Conservation (phyloP, 2,888 invertebrate species). For the Diachrysia chrysitis region DNA sequence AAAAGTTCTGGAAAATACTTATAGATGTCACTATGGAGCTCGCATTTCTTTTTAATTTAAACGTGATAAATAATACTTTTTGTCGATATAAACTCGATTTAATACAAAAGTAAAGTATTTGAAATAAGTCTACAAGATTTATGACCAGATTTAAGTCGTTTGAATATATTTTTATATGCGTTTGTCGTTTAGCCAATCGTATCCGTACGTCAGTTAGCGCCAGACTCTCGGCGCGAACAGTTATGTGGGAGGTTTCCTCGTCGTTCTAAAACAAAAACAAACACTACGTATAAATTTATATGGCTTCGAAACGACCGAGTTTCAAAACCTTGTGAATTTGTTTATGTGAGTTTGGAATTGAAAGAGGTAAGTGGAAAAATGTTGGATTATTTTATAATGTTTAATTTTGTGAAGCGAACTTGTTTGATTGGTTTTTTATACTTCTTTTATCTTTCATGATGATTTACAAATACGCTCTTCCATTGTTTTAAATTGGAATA, state of each 20-base stretch:
- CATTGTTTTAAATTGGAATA: slow-evolving; percentile 1
- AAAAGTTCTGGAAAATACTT: slow-evolving; percentile 31
- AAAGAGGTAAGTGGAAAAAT: slow-evolving; percentile 33
- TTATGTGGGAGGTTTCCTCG: slow-evolving; percentile 45
- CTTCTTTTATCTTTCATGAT: not conserved
- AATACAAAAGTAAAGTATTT: not conserved
- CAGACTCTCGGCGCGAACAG: slow-evolving; percentile 73
- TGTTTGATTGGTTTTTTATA: slow-evolving; percentile 2
- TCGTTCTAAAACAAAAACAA: slow-evolving; percentile 67
- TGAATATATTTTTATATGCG: slow-evolving; percentile 32
- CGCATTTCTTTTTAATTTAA: not conserved
- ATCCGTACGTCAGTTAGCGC: slow-evolving; percentile 75
- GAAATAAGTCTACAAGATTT: not conserved
- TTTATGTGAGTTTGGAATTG: slow-evolving; percentile 33
- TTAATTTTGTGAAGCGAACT: not conserved
- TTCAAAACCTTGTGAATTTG: slow-evolving; percentile 42
- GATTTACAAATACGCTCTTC: not conserved
- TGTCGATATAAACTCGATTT: not conserved
- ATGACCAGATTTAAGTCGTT: not conserved
- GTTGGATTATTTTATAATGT: not conserved
- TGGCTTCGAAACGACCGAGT: slow-evolving; percentile 63
- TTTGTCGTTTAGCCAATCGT: slow-evolving; percentile 56
- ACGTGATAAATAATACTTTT: not conserved
- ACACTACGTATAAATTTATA: slow-evolving; percentile 65
- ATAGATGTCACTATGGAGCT: slow-evolving; percentile 6